phyloP scores from a whole-genome alignment of 2,113 vertebrate species.

The Recurvirostra avosetta region DNA sequence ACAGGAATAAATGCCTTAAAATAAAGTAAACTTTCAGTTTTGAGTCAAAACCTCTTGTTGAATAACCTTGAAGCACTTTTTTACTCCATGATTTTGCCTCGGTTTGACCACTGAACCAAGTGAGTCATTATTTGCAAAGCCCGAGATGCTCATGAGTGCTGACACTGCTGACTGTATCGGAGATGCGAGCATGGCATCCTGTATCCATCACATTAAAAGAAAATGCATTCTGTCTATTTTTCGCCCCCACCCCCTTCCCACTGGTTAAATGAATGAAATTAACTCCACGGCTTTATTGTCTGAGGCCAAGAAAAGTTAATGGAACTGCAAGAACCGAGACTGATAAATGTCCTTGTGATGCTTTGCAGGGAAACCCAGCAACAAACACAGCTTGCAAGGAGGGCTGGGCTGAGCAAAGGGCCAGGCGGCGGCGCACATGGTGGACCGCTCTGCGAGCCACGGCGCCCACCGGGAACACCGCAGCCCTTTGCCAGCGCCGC shows the following conservation, averaged over 20 bases:
- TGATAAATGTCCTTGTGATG: not conserved
- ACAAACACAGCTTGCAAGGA: not conserved
- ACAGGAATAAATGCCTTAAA: not conserved
- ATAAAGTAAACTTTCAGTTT: not conserved
- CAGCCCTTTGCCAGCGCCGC: not conserved
- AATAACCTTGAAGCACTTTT: conserved; percentile 7
- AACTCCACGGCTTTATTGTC: conserved; percentile 20
- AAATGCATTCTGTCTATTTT: not conserved
- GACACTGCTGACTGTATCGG: not conserved
- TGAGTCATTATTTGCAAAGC: conserved; percentile 6
- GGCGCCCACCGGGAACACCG: not conserved
- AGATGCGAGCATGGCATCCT: not conserved
- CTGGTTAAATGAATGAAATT: conserved; percentile 36
- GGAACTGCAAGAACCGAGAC: not conserved
- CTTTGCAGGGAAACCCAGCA: not conserved
- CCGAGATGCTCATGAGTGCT: not conserved
- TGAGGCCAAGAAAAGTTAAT: conserved; percentile 49
- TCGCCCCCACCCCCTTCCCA: not conserved
- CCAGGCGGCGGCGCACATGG: not conserved
- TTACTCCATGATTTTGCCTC: not conserved
- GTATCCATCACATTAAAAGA: not conserved
- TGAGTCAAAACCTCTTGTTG: not conserved
- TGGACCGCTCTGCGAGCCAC: accelerated
- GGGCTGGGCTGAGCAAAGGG: not conserved
- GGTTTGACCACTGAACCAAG: conserved; percentile 19